Percentiles rank a stretch among this genome's conserved stretches.
phyloP scores from a whole-genome alignment of 2,113 vertebrate genomes.

The Paramormyrops kingsleyae region DNA sequence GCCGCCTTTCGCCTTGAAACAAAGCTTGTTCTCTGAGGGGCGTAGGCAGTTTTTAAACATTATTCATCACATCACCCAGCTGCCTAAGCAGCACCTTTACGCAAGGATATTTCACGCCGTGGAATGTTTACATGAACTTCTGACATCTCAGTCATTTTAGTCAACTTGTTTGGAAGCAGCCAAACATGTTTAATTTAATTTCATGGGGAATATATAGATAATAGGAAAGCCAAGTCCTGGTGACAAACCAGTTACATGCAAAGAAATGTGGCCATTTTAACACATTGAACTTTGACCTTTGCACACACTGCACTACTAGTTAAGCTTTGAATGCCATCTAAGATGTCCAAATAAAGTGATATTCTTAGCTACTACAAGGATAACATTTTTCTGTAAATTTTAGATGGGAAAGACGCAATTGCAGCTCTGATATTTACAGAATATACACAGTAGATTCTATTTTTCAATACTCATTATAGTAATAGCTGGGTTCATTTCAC shows the following conservation, averaged over 20 bases:
- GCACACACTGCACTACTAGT: conserved; percentile 26
- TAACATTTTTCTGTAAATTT: conserved; percentile 54
- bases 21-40: neutral
- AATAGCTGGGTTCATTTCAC: neutral
- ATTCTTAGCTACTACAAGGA: conserved; percentile 41
- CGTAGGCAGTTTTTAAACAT: neutral
- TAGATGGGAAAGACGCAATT: conserved; percentile 42
- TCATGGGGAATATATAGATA: neutral
- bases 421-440: conserved; percentile 34
- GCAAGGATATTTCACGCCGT: neutral
- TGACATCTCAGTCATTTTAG: neutral
- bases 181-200: neutral
- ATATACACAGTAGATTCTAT: neutral
- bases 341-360: conserved; percentile 42
- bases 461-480: neutral
- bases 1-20: neutral
- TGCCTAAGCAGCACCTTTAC: neutral
- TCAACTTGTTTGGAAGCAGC: neutral
- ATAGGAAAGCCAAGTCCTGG: neutral
- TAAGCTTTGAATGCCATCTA: conserved; percentile 36
- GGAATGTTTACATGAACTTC: neutral
- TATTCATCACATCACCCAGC: neutral
- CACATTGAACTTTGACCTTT: conserved; percentile 20
- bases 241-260: neutral
- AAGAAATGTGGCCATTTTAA: neutral